Evolutionary conservation across 2,888 invertebrate genomes (phyloP), one percentile per base, ranked within the genome.

Genomic region (Chloroclysta siterata): DNA sequence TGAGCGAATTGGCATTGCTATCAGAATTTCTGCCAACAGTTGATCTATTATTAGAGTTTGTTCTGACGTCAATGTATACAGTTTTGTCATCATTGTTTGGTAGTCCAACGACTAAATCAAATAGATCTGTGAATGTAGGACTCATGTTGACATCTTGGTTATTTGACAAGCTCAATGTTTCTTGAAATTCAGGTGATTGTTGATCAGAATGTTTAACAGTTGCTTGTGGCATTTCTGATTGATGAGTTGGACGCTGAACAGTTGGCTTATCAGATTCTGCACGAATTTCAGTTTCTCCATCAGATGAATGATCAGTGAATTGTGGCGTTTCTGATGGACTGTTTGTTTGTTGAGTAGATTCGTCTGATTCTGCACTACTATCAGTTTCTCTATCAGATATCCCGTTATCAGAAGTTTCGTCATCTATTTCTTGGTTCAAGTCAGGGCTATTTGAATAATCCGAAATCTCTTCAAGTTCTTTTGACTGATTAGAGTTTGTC

Each of bases 51-150:
- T 17, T 17, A 17, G 46, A 17, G 17, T 17, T 17, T 15, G 46
- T 46, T 11, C 13, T n/a, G n/a, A 17, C 46, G 17, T 17, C 46
- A 17, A 46, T 17, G 10, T 46, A 17, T 10, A 17, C 11, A 10
- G 11, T 17, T 17, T 46, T 46, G 3, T 17, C 33, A 7, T 4
- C 14, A 33, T 39, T 36, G 15, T 39, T 56, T 29, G 61, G 52
- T n/a, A 46, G 46, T 6, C 15, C 3, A 47, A 39, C 51, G 1
- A 56, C 47, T 10, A 11, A 1, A 55, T 60, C 44, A 28, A 54
- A 50, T 0, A 39, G 14, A 7, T 56, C 61, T 39, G 56, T 52
- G 17, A 47, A 46, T 8, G 46, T 56, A 4, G 51, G n/a, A 28
- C 51, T 60, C 11, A 39, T 39, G 2, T 39, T 39, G 10, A 11